Evolutionary conservation across 2,797 vertebrate genomes (phyloP).

Genomic region (Luscinia luscinia): DNA sequence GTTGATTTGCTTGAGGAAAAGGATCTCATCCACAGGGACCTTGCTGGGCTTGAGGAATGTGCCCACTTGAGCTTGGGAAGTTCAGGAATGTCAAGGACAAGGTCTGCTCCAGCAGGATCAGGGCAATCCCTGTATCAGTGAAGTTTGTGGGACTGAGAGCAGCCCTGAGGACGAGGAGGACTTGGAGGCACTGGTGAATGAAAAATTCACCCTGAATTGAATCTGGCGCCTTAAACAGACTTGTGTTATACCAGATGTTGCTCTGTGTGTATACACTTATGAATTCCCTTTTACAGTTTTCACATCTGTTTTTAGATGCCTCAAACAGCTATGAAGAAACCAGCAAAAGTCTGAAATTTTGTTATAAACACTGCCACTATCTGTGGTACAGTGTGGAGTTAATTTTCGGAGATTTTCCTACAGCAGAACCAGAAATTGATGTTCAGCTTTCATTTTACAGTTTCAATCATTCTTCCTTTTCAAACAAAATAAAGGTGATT

Average conservation of each 20-base stretch:
- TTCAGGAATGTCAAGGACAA: background rate
- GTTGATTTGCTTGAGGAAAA: background rate
- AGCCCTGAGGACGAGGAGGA: background rate
- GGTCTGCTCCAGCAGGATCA: background rate
- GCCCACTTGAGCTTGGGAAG: background rate
- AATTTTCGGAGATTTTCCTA: background rate
- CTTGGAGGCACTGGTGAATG: background rate
- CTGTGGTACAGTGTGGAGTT: background rate
- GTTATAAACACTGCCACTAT: background rate
- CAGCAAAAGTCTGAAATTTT: background rate
- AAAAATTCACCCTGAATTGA: background rate
- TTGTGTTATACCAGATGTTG: background rate
- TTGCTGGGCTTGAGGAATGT: fast-evolving
- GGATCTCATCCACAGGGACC: background rate
- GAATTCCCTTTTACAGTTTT: background rate
- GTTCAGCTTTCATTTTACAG: background rate
- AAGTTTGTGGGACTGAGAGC: background rate
- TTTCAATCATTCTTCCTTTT: background rate
- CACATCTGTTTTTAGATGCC: background rate
- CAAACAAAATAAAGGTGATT: background rate
- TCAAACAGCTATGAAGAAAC: background rate
- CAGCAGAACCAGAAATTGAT: background rate
- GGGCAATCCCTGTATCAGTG: background rate
- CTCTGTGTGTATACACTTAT: fast-evolving
- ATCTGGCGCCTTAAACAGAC: background rate